These are phyloP conservation scores for Drosophila paucipuncta DNA, from an alignment of 2,888 invertebrate species.

Conservation along the genomic window DNA sequence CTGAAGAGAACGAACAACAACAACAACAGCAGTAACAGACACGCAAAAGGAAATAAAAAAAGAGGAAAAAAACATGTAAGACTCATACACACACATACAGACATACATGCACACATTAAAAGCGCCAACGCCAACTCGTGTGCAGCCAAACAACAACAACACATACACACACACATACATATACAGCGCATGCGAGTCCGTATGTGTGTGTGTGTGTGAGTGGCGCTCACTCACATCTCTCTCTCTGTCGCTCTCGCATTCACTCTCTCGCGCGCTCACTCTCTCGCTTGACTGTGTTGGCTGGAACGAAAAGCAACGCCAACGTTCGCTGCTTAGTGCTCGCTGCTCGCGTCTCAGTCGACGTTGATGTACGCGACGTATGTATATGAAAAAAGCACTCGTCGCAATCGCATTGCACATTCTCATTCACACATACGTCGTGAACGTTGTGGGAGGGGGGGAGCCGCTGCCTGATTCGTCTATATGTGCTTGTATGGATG, in stretches of 20 bases:
- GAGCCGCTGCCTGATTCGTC: constrained; percentile 67
- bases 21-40: constrained; percentile 40
- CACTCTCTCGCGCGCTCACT: constrained; percentile 40
- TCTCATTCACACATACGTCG: constrained; percentile 55
- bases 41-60: constrained; percentile 73
- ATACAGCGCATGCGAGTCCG: constrained; percentile 57
- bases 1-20: constrained; percentile 72
- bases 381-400: constrained; percentile 66
- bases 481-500: constrained; percentile 27
- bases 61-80: constrained; percentile 70
- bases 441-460: constrained; percentile 40
- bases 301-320: constrained; percentile 55
- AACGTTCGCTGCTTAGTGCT: constrained; percentile 22
- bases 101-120: constrained; percentile 61
- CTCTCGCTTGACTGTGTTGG: constrained; percentile 25
- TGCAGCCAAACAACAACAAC: constrained; percentile 71
- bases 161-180: constrained; percentile 32
- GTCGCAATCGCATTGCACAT: constrained; percentile 74
- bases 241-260: constrained; percentile 8
- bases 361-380: constrained; percentile 53
- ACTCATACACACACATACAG: constrained; percentile 55
- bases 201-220: constrained; percentile 38
- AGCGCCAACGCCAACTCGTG: constrained; percentile 81
- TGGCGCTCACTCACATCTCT: constrained; percentile 59
- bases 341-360: constrained; percentile 37